Conservation (phyloP, 2,797 vertebrate species). For the Macroramphosus scolopax region DNA sequence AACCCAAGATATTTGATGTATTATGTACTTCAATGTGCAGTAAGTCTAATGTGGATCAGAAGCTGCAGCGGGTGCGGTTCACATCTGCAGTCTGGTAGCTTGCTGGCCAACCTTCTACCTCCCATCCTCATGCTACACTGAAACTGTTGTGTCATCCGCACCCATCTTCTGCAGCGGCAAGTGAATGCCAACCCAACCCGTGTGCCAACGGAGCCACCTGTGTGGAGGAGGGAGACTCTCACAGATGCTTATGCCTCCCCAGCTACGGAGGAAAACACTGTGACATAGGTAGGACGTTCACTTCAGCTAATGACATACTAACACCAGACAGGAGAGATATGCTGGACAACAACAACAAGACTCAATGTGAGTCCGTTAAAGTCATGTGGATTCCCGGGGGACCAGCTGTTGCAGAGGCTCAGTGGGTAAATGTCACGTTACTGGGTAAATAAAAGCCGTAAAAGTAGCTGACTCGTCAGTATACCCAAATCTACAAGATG, state of each 20-base stretch:
- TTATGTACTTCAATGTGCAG: slow-evolving; percentile 16
- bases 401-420: no score
- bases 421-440: no score
- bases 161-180: slow-evolving; percentile 96
- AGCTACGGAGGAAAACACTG: slow-evolving; percentile 97
- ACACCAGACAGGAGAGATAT: slow-evolving; percentile 55
- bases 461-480: no score
- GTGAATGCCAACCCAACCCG: slow-evolving; percentile 94
- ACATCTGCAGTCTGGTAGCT: neutral
- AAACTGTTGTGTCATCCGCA: slow-evolving; percentile 82
- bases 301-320: slow-evolving; percentile 87
- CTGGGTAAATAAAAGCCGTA: no score
- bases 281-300: slow-evolving; percentile 92
- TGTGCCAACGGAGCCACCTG: slow-evolving; percentile 99
- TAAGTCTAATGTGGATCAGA: slow-evolving; percentile 37
- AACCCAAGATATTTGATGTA: neutral
- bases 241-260: slow-evolving; percentile 99
- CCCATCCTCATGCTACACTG: slow-evolving; percentile 76
- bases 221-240: slow-evolving; percentile 88
- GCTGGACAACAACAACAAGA: no score
- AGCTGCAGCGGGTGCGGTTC: slow-evolving; percentile 49
- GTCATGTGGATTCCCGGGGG: no score
- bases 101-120: slow-evolving; percentile 59
- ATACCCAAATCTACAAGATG: no score
- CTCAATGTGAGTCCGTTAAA: no score